Base-by-base conservation (phyloP, 2,113 vertebrate species). In the Tychaedon coryphoeus region DNA sequence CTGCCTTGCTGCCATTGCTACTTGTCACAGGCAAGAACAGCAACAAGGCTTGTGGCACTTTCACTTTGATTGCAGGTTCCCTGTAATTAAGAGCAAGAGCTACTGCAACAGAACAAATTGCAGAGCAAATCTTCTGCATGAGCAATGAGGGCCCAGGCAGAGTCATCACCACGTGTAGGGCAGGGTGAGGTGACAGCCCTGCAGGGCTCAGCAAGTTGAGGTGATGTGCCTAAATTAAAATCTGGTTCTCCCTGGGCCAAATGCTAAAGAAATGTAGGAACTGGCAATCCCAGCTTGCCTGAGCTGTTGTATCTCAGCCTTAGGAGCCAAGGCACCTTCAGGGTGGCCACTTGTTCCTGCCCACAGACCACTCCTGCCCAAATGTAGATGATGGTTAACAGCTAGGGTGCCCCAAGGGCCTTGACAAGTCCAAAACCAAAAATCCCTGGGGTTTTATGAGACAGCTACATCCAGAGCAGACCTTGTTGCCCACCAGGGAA, bases 1-100 rank as follows among this genome's bases (percentile, higher is more conserved):
- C 24, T 56, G 50, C 33, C 43, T 43, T 28, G 19, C 42, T 80
- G 47, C 36, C 90, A 25, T 5, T 54, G 64, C 48, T 76, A 45
- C 56, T 38, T 47, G 12, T 53, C 31, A 23, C 5, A 51, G 31
- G 43, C 0, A 4, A 54, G 56, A 78, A n/a, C 26, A 86, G 54
- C 69, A 81, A 69, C 60, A 81, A 87, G 53, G 66, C 77, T 72
- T 15, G 40, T 17, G 67, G 24, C n/a, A 34, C 38, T 57, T 54
- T 5, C 19, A 9, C 85, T 82, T 73, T 90, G 88, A 90, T 76
- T 79, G 62, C 78, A 90, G 36, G 57, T 33, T 61, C 51, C 36
- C 77, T 86, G 38, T 61, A 85, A 95, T 88, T 91, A 92, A 64
- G n/a, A 88, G 53, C 48, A 79, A 79, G 91, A 93, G 28, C 58